These are phyloP conservation scores for Sphaerophoria taeniata DNA, from an alignment of 2,888 invertebrate genomes.

Conservation along the genomic window DNA sequence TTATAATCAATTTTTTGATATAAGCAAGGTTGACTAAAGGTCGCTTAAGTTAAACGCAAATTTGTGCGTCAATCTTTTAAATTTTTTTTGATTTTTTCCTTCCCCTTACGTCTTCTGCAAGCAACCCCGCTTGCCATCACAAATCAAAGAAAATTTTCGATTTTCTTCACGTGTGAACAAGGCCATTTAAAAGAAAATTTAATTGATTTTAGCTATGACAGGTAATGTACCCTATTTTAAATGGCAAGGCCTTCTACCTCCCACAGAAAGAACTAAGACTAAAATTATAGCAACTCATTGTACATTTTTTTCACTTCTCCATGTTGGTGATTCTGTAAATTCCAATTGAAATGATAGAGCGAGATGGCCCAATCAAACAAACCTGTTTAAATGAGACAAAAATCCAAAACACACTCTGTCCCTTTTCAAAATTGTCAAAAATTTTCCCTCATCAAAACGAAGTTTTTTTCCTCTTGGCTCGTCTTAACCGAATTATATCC, in stretches of 20 bases:
- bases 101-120: no score
- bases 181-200: no score
- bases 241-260: conserved; percentile 38
- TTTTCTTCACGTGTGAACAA: no score
- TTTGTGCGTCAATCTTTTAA: no score
- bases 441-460: conserved; percentile 68
- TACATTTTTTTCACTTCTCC: conserved; percentile 19
- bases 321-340: conserved; percentile 63
- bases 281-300: conserved; percentile 53
- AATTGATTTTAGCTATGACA: no score
- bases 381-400: conserved; percentile 64
- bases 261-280: not conserved
- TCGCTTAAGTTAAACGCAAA: no score
- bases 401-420: conserved; percentile 51
- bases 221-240: not conserved
- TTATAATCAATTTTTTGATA: no score
- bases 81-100: no score
- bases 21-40: no score
- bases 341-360: conserved; percentile 65
- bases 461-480: conserved; percentile 40
- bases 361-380: conserved; percentile 57
- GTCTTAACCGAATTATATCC: conserved; percentile 20
- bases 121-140: no score
- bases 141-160: no score
- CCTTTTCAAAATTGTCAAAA: conserved; percentile 42